Conservation (phyloP, 2,888 invertebrate species). For the Philereme vetulata region DNA sequence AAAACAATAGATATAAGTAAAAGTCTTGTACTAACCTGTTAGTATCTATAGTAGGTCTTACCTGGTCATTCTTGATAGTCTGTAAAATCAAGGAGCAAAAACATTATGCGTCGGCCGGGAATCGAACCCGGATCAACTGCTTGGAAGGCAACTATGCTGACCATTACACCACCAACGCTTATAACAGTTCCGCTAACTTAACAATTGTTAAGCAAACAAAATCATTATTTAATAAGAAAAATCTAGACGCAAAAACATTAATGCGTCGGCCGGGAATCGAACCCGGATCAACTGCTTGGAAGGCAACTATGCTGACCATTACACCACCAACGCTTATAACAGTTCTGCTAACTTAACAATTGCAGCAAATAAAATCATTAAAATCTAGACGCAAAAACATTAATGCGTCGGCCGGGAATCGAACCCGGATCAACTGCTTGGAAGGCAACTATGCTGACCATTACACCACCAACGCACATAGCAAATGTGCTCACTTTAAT, state of each 20-base stretch:
- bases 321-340: constrained; percentile 75
- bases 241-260: constrained; percentile 38
- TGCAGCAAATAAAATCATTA: background rate
- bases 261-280: constrained; percentile 83
- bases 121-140: constrained; percentile 84
- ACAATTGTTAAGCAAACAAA: background rate
- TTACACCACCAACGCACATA: constrained; percentile 80
- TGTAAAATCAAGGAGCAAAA: constrained; percentile 17
- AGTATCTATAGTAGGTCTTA: too few species aligned
- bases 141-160: constrained; percentile 84
- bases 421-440: constrained; percentile 84
- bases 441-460: constrained; percentile 84
- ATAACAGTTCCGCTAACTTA: background rate
- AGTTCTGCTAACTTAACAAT: background rate
- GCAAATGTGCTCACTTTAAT: too few species aligned
- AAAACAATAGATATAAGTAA: background rate
- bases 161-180: constrained; percentile 82
- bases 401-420: constrained; percentile 81
- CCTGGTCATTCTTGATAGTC: too few species aligned
- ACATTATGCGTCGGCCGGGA: constrained; percentile 78
- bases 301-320: constrained; percentile 84
- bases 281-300: constrained; percentile 84
- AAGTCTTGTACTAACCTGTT: too few species aligned
- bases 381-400: constrained; percentile 36
- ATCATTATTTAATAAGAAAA: background rate